These are phyloP conservation scores for Rachycentron canadum DNA, from an alignment of 2,797 vertebrate genomes.

Conservation along the genomic window DNA sequence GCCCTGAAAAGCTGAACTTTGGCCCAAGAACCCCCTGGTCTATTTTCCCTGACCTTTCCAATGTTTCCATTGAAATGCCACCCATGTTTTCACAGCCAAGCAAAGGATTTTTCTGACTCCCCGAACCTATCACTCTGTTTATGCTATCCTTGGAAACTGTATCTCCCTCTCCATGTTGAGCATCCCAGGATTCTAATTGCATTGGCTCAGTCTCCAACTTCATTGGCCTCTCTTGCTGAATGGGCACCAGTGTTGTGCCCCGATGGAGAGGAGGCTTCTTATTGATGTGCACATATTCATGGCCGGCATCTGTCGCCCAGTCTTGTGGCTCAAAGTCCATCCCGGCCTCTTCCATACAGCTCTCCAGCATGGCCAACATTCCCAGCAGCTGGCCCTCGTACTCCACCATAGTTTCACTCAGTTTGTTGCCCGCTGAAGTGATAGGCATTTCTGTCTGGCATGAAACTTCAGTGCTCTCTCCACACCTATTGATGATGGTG, in stretches of 20 bases:
- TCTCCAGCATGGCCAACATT: constrained; percentile 87
- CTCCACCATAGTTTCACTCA: constrained; percentile 81
- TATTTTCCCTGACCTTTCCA: constrained; percentile 73
- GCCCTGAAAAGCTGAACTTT: constrained; percentile 77
- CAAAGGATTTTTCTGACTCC: constrained; percentile 8
- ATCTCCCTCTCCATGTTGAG: constrained; percentile 5
- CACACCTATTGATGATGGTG: constrained; percentile 21
- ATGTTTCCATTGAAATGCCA: constrained; percentile 81
- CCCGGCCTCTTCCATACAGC: constrained; percentile 74
- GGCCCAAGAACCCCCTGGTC: constrained; percentile 56
- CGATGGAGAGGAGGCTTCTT: constrained; percentile 25
- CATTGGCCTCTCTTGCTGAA: constrained; percentile 24
- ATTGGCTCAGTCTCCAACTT: constrained; percentile 27
- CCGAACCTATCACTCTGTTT: constrained; percentile 6
- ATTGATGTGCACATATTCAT: constrained; percentile 78
- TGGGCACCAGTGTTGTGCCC: constrained; percentile 37
- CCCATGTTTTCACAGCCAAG: constrained; percentile 59
- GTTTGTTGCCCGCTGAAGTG: constrained; percentile 82
- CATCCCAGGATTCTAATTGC: constrained; percentile 23
- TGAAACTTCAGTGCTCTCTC: neutral
- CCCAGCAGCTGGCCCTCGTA: constrained; percentile 79
- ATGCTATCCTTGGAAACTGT: constrained; percentile 10
- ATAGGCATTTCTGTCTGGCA: constrained; percentile 67
- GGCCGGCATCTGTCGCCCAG: constrained; percentile 75
- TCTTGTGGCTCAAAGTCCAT: constrained; percentile 87